Conservation (phyloP, 1,140 invertebrate species). For the Matsumurasca onukii region DNA sequence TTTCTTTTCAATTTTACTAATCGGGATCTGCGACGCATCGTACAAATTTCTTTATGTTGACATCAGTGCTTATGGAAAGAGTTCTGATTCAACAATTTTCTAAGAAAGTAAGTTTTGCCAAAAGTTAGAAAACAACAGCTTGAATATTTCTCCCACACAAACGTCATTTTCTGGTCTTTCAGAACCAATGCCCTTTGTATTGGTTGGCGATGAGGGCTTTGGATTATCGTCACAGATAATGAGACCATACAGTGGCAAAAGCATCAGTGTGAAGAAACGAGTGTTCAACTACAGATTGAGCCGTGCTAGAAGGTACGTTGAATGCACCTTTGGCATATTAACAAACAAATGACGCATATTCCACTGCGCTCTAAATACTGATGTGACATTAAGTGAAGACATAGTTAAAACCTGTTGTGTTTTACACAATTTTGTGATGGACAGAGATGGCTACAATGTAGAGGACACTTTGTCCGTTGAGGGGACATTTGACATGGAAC, state of each 20-base stretch:
- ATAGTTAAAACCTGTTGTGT: conserved; percentile 18
- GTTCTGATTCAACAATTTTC: conserved; percentile 8
- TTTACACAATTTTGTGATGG: conserved; percentile 13
- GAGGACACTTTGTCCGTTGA: background rate
- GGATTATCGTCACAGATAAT: background rate
- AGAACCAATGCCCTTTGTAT: background rate
- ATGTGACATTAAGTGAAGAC: conserved; percentile 28
- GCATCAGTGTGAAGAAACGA: conserved; percentile 39
- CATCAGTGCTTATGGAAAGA: conserved; percentile 33
- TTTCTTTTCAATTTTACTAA: conserved; percentile 29
- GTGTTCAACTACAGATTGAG: conserved; percentile 48
- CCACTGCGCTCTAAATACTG: conserved; percentile 41
- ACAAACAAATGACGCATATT: conserved; percentile 41
- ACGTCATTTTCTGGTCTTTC: background rate
- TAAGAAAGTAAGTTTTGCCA: background rate
- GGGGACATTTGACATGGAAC: conserved; percentile 13
- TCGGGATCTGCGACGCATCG: conserved; percentile 25
- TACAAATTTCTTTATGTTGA: conserved; percentile 27
- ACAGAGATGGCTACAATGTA: conserved; percentile 10
- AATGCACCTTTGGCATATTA: conserved; percentile 45
- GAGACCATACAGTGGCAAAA: conserved; percentile 29
- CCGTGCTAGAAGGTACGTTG: conserved; percentile 41
- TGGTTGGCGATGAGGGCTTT: conserved; percentile 19
- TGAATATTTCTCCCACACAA: conserved; percentile 8
- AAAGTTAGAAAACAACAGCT: background rate